Conservation (phyloP, 2,113 vertebrate species). For the Oxyura jamaicensis region DNA sequence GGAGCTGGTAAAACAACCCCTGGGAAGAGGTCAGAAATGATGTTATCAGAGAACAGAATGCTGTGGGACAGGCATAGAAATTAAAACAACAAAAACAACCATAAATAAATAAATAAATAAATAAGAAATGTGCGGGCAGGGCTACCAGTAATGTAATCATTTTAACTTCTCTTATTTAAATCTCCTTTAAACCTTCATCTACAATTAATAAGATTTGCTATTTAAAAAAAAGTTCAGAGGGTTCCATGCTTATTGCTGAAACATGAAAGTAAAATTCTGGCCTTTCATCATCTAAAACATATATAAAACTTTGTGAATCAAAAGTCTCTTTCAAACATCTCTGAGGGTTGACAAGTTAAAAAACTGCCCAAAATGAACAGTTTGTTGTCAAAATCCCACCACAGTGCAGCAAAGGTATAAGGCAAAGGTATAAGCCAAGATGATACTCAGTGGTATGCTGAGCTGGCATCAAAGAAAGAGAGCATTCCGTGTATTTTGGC, state of each 20-base stretch:
- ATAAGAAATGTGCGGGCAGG: not conserved
- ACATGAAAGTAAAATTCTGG: constrained; percentile 75
- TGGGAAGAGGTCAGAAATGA: constrained; percentile 74
- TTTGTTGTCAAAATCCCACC: constrained; percentile 36
- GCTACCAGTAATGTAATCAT: not conserved
- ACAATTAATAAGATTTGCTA: constrained; percentile 76
- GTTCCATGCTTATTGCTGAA: constrained; percentile 62
- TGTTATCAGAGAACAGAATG: constrained; percentile 69
- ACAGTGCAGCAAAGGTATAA: not conserved
- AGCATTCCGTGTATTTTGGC: not conserved
- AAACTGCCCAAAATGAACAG: constrained; percentile 40
- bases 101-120: not conserved
- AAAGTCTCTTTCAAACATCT: constrained; percentile 70
- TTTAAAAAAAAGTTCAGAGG: constrained; percentile 66
- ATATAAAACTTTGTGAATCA: constrained; percentile 66
- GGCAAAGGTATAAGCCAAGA: not conserved
- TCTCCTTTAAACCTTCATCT: constrained; percentile 72
- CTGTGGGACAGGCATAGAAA: constrained; percentile 59
- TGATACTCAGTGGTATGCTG: not conserved
- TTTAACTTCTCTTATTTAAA: constrained; percentile 66
- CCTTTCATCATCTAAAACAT: constrained; percentile 76
- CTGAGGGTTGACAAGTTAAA: constrained; percentile 48
- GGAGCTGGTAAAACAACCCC: constrained; percentile 44
- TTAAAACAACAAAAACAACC: not conserved
- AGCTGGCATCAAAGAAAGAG: not conserved